Percentiles rank a stretch among this genome's conserved stretches.
phyloP scores from a whole-genome alignment of 2,113 vertebrate species.

The Castor canadensis region DNA sequence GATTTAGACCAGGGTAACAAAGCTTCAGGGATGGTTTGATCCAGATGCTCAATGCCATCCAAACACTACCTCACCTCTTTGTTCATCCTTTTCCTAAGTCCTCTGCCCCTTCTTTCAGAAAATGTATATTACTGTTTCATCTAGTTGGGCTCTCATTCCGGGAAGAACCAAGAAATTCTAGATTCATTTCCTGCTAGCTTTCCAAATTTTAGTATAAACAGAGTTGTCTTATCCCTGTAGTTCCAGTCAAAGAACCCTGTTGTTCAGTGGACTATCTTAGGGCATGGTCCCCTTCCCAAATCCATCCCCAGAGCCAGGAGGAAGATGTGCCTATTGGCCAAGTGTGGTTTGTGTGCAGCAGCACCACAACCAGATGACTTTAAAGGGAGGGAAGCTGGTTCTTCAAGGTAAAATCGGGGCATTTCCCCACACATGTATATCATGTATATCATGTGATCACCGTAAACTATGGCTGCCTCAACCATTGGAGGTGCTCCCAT shows the following conservation, averaged over 20 bases:
- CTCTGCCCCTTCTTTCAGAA: background rate
- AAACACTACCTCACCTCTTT: background rate
- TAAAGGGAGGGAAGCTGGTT: background rate
- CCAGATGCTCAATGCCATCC: background rate
- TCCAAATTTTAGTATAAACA: background rate
- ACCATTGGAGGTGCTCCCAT: too few species aligned
- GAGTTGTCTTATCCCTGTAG: background rate
- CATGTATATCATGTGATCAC: background rate
- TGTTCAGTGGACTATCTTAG: background rate
- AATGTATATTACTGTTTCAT: background rate
- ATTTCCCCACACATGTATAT: background rate
- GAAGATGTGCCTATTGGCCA: background rate
- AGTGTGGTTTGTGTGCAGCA: background rate
- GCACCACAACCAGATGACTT: background rate
- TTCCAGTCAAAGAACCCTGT: background rate
- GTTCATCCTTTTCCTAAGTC: background rate
- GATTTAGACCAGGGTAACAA: background rate
- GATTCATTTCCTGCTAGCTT: background rate
- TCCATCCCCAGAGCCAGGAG: background rate
- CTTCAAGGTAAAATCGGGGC: background rate
- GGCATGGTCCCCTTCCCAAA: background rate
- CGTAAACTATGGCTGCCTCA: background rate
- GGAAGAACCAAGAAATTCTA: background rate
- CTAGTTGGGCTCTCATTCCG: background rate
- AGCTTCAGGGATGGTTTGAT: background rate